Evolutionary conservation across 1,140 invertebrate genomes (phyloP).

Genomic region (Zaprionus davidi): DNA sequence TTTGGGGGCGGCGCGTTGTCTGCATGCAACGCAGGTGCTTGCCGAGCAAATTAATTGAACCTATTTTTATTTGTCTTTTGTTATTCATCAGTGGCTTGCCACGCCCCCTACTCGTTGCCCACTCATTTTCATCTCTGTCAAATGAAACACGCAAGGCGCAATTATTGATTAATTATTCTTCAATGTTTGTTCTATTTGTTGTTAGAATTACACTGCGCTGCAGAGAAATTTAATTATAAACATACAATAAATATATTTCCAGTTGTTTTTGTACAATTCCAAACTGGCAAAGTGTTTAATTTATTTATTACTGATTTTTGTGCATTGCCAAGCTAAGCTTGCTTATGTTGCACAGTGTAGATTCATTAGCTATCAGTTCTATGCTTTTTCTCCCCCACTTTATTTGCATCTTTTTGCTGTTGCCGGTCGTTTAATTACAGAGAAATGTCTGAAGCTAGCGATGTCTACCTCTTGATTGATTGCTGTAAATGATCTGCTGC

Average conservation of each 20-base stretch:
- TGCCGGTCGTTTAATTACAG: slow-evolving; percentile 31
- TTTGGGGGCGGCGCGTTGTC: not conserved
- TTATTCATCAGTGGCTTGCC: slow-evolving; percentile 2
- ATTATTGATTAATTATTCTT: slow-evolving; percentile 75
- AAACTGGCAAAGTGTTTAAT: no score
- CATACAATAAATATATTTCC: not conserved
- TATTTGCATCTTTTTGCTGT: slow-evolving; percentile 6
- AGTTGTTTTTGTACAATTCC: not conserved
- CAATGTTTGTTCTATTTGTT: slow-evolving; percentile 4
- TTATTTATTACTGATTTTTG: not conserved
- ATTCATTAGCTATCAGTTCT: slow-evolving; percentile 24
- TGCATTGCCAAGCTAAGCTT: not conserved
- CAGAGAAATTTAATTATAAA: not conserved
- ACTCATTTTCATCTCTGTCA: slow-evolving; percentile 12
- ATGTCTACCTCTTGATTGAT: slow-evolving; percentile 32
- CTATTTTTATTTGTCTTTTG: slow-evolving; percentile 14
- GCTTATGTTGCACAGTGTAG: slow-evolving; percentile 15
- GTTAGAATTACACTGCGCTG: slow-evolving; percentile 7
- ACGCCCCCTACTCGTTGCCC: not conserved
- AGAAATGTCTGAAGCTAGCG: slow-evolving; percentile 18
- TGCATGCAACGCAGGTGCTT: slow-evolving; percentile 50
- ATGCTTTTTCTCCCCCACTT: not conserved
- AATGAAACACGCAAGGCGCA: slow-evolving; percentile 55
- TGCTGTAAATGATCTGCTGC: slow-evolving; percentile 35
- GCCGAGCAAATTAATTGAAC: slow-evolving; percentile 50